Base-by-base conservation (phyloP, 2,113 vertebrate species). In the Ploceus nigricollis region DNA sequence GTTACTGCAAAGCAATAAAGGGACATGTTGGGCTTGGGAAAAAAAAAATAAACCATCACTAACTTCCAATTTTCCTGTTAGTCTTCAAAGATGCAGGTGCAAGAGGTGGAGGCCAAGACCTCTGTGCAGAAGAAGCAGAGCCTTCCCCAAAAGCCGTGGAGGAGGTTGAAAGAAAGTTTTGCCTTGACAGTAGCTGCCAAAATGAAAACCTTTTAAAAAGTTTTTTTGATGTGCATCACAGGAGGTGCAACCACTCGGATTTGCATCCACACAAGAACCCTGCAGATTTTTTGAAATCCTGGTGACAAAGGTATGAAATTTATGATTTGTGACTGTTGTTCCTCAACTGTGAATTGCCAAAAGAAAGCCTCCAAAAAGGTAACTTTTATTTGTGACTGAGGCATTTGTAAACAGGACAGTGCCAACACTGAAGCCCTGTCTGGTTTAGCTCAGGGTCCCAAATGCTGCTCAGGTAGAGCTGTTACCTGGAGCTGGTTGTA, bases 251-350 rank as follows among this genome's bases (percentile, higher is more conserved):
- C 95, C 89, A 65, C 60, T 25, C 82, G 76, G 89, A 95, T 95
- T 95, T 94, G 61, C 86, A 90, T 91, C 82, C 90, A 93, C 96
- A 94, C 57, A 87, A 95, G 84, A 96, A 42, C 93, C 87, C 84
- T 80, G 84, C 63, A 94, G 94, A 68, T 85, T 89, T 93, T 94
- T 93, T 95, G 58, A 95, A 94, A 87, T 94, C 83, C 78, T 95
- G 44, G 60, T 1, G 89, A 91, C 87, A 97, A 94, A 91, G 61
- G 58, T 89, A 47, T 72, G 84, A 96, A 65, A 94, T 96, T 89
- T 85, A 95, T 56, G 33, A 87, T 93, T 94, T 85, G 89, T 7
- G 58, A 94, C 80, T 80, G 70, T 87, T 94, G 80, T 75, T 82
- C 70, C 61, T 85, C 86, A 31, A 25, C 47, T 80, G 80, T 58